Base-by-base conservation (phyloP, 2,888 invertebrate genomes). In the Netelia inedita region DNA sequence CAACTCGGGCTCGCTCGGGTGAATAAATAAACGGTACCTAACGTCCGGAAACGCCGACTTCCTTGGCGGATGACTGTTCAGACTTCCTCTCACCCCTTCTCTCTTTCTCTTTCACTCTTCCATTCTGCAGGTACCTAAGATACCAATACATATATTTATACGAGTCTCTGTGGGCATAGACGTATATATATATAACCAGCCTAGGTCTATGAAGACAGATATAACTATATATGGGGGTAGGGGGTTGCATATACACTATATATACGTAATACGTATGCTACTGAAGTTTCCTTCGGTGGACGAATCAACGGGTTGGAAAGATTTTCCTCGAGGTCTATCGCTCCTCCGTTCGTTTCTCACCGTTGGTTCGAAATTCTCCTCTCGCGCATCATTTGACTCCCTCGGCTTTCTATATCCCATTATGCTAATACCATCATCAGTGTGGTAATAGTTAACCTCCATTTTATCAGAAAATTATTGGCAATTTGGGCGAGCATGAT, bases 1-100 rank as follows among this genome's bases (percentile, higher is more conserved):
- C 79, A 69, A 79, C 73, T 83, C 61, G 21, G 55, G 68, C 21
- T 66, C 73, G 61, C 68, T 63, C 61, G 73, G 68, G 14, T 73
- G 73, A 78, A 82, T 82, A 73, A 82, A 78, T 83, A 61, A 79
- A 73, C 73, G 65, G 76, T 72, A 59, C 61, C 76, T 46, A 82
- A 82, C 76, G 63, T 82, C 76, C 76, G 76, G 65, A 82, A 82
- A 72, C 46, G 76, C 35, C 72, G 61, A 41, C 73, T 73, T 73
- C 19, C 68, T 68, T 46, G 59, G 61, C 11, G 46, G 61, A 53
- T 68, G 53, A 73, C 41, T 53, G n/a, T 55, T 41, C 73, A 61
- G 16, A 5, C 50, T 61, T 19, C 46, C 5, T 63, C 53, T 23
- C 63, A 23, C 23, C 23, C 19, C 41, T 21, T 72, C 11, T 55